Evolutionary conservation across 2,888 invertebrate species (phyloP), one percentile per base, ranked within the genome.

Genomic region (Willowsia nigromaculata): DNA sequence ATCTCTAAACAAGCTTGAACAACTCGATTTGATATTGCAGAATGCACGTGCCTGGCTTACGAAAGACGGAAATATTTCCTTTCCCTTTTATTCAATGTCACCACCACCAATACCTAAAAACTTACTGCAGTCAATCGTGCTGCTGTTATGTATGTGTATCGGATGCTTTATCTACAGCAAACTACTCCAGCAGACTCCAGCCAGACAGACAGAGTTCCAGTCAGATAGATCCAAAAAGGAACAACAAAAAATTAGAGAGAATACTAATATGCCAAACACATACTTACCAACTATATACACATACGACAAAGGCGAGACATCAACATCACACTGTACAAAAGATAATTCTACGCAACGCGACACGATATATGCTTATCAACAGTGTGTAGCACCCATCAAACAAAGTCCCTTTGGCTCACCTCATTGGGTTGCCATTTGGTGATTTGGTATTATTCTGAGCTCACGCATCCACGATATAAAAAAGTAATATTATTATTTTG

Each of bases 71-170:
- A 18, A 80, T 53, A 53, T 59, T 33, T 56, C 59, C 62, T 68
- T 86, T 80, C 80, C 68, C 80, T 80, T 86, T 65, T 65, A 68
- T 86, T 86, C 86, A 86, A 86, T 86, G 86, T 86, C 86, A 80
- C 53, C 53, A 80, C 53, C 53, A 80, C 33, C 53, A 71, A 74
- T 11, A 74, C 71, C 68, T 22, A 22, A 1, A 22, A 43, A 13
- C 25, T 74, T 53, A 43, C 78, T 78, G 25, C 78, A 53, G 50
- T 25, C 53, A 53, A 30, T 78, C 18, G 78, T 53, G 37, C 62
- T 25, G n/a, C n/a, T 27, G 27, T 62, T 62, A 4, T 22, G 59
- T 22, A 30, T 2, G 18, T 43, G 18, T 25, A 30, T 18, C 37
- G 1, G 27, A 18, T 18, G 56, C 53, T 27, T 27, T 53, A 18